phyloP scores from a whole-genome alignment of 2,888 invertebrate genomes.

The Lucinisca nassula region DNA sequence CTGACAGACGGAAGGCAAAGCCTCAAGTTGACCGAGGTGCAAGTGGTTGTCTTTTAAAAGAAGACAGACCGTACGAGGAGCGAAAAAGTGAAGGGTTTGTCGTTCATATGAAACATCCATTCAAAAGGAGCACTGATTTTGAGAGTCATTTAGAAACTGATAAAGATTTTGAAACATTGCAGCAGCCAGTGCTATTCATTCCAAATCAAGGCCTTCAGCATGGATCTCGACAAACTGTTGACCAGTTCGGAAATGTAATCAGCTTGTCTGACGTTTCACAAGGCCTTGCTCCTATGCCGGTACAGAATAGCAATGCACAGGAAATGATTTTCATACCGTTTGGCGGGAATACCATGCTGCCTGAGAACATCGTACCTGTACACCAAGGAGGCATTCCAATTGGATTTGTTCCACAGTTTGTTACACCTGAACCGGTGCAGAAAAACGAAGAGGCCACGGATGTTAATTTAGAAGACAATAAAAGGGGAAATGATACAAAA shows the following conservation, averaged over 20 bases:
- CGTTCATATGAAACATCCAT: neutral
- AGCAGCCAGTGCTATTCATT: neutral
- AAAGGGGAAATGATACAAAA: neutral
- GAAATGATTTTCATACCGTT: constrained; percentile 11
- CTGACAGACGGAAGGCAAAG: neutral
- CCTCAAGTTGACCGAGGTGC: neutral
- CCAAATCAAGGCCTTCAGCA: neutral
- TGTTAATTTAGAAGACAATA: neutral
- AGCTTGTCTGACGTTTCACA: neutral
- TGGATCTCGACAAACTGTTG: neutral
- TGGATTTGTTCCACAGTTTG: neutral
- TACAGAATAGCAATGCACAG: neutral
- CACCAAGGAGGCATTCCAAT: neutral
- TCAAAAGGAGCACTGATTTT: neutral
- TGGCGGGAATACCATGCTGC: neutral
- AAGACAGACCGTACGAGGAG: constrained; percentile 2
- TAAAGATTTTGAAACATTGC: neutral
- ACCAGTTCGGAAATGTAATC: neutral
- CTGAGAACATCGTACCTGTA: neutral
- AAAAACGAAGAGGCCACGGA: neutral
- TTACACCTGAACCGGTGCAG: neutral
- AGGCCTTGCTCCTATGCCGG: neutral
- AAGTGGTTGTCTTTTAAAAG: neutral
- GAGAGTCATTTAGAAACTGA: neutral
- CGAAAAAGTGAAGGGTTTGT: neutral